These are phyloP conservation scores for Argopecten irradians DNA, from an alignment of 1,140 invertebrate species.

Conservation along the genomic window DNA sequence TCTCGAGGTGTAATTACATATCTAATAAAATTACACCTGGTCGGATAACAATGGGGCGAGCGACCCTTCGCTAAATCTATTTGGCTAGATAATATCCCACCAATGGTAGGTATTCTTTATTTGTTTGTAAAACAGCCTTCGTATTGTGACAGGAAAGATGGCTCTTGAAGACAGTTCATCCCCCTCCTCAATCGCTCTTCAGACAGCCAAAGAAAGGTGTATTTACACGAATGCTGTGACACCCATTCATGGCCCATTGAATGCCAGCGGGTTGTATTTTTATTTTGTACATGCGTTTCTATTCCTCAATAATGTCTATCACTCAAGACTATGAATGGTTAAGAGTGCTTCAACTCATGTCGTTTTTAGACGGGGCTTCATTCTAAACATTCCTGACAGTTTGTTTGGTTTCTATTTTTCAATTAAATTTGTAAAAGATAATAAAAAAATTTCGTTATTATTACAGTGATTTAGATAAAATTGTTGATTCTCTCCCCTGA, in stretches of 20 bases:
- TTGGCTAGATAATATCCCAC: neutral
- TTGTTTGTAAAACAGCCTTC: slow-evolving; percentile 21
- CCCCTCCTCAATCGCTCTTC: slow-evolving; percentile 2
- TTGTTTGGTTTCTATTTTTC: neutral
- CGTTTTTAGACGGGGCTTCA: neutral
- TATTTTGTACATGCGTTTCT: slow-evolving; percentile 6
- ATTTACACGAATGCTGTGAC: slow-evolving; percentile 10
- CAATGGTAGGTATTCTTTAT: slow-evolving; percentile 17
- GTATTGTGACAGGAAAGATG: slow-evolving; percentile 1
- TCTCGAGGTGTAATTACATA: neutral
- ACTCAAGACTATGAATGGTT: neutral
- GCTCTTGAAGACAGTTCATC: neutral
- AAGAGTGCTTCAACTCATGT: neutral
- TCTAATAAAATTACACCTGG: slow-evolving; percentile 22
- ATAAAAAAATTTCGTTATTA: neutral
- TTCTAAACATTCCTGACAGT: neutral
- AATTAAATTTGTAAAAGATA: neutral
- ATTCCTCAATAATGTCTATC: slow-evolving; percentile 2
- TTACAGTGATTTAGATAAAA: neutral
- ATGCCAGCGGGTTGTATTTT: slow-evolving; percentile 20
- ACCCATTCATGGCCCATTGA: neutral
- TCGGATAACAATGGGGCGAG: neutral
- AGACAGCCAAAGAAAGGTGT: neutral
- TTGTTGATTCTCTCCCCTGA: neutral
- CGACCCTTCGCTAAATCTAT: slow-evolving; percentile 9